Evolutionary conservation across 2,113 vertebrate species (phyloP).

Genomic region (Naja naja): DNA sequence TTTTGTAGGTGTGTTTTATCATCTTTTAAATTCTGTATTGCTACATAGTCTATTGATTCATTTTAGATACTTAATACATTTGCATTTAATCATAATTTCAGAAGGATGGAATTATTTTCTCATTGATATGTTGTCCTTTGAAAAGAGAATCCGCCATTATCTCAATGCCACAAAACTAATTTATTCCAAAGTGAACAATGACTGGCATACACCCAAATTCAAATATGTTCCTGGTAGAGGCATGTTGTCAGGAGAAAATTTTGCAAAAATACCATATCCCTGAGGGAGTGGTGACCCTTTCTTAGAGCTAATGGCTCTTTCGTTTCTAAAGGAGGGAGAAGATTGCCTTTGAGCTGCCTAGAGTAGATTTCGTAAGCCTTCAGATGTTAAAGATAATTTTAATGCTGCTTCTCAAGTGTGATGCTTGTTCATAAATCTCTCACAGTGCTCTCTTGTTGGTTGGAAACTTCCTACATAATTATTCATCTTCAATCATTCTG

Average conservation of each 20-base stretch:
- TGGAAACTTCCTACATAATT: background rate
- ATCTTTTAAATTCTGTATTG: background rate
- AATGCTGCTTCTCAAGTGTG: slow-evolving; percentile 26
- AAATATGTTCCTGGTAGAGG: slow-evolving; percentile 47
- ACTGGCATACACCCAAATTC: slow-evolving; percentile 53
- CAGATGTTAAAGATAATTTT: slow-evolving; percentile 21
- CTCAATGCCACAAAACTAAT: slow-evolving; percentile 14
- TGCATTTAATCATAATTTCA: slow-evolving; percentile 13
- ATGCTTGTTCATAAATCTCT: background rate
- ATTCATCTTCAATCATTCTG: background rate
- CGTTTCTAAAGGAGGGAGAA: slow-evolving; percentile 39
- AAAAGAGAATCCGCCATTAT: slow-evolving; percentile 37
- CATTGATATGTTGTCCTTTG: background rate
- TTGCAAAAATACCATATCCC: slow-evolving; percentile 51
- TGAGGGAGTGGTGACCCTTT: slow-evolving; percentile 54
- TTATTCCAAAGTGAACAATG: slow-evolving; percentile 61
- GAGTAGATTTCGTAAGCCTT: slow-evolving; percentile 34
- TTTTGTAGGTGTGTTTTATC: background rate
- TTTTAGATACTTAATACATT: background rate
- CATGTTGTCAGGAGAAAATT: slow-evolving; percentile 56
- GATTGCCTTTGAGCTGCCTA: slow-evolving; percentile 47
- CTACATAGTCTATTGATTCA: background rate
- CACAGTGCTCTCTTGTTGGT: background rate
- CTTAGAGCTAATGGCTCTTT: slow-evolving; percentile 49
- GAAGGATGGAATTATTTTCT: background rate